A percentile compares a stretch with the other conserved stretches of the same genome.
Evolutionary conservation across 2,888 invertebrate genomes (phyloP).

Genomic region (Andrena bucephala): DNA sequence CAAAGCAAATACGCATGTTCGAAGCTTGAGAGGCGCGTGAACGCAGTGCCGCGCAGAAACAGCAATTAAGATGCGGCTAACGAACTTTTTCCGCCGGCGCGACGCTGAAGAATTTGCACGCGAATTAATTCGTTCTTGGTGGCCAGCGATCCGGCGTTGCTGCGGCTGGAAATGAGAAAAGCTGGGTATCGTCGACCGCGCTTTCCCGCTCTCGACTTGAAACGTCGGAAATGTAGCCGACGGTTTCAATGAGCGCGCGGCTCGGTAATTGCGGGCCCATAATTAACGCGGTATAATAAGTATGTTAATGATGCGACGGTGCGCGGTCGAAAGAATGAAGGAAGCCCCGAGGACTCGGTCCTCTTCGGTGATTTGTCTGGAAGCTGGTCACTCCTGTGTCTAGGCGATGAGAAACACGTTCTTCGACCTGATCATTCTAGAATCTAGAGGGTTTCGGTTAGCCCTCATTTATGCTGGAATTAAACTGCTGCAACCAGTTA

Average conservation of each 20-base stretch:
- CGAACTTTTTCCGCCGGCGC: no score
- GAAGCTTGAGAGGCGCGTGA: no score
- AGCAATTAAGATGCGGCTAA: no score
- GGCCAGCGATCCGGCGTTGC: neutral
- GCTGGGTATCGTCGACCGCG: neutral
- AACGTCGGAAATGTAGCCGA: constrained; percentile 23
- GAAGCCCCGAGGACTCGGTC: neutral
- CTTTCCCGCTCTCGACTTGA: neutral
- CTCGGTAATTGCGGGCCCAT: constrained; percentile 41
- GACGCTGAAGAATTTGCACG: neutral
- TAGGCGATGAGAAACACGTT: no score
- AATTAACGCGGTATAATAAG: constrained; percentile 60
- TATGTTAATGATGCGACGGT: constrained; percentile 61
- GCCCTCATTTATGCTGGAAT: no score
- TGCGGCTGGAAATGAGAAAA: constrained; percentile 7
- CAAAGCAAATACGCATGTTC: no score
- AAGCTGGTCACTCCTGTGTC: neutral
- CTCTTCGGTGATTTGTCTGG: neutral
- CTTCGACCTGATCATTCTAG: no score
- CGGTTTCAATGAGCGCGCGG: constrained; percentile 15
- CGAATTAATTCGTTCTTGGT: neutral
- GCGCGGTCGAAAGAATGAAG: constrained; percentile 13
- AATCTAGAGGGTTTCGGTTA: no score
- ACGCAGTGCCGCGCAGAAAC: no score
- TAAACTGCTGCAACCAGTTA: no score